phyloP scores from a whole-genome alignment of 2,888 invertebrate species.

The Meiosimyza platycephala region DNA sequence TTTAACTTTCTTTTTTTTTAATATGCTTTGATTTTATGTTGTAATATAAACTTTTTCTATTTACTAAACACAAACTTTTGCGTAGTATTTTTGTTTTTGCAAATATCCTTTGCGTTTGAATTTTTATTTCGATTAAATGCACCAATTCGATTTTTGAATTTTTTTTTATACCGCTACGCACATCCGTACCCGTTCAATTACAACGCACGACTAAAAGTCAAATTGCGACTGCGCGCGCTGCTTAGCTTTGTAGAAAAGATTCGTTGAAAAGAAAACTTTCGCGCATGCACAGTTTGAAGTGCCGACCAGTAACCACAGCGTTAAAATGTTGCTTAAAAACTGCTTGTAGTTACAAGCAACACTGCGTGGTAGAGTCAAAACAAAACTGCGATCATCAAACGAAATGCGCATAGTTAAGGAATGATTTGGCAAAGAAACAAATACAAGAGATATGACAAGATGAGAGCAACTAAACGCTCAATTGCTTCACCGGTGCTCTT shows the following conservation, averaged over 20 bases:
- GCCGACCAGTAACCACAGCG: slow-evolving; percentile 30
- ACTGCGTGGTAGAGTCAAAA: neutral
- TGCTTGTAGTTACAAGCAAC: slow-evolving; percentile 10
- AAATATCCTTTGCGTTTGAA: slow-evolving; percentile 15
- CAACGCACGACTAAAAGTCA: slow-evolving; percentile 38
- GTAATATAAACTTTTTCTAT: neutral
- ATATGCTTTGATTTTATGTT: slow-evolving; percentile 14
- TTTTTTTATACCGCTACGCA: slow-evolving; percentile 22
- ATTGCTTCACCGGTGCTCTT: too few species aligned
- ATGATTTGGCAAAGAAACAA: slow-evolving; percentile 5
- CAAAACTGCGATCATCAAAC: neutral
- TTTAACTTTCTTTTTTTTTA: slow-evolving; percentile 18
- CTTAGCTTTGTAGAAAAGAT: slow-evolving; percentile 5
- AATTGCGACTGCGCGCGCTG: neutral
- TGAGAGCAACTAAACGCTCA: too few species aligned
- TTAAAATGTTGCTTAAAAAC: slow-evolving; percentile 32
- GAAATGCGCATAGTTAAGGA: neutral
- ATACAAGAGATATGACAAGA: neutral
- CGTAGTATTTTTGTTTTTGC: neutral
- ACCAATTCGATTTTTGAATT: neutral
- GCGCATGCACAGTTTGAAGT: neutral
- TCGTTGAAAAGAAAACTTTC: neutral
- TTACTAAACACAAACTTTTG: neutral
- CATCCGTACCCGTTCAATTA: slow-evolving; percentile 39
- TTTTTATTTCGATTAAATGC: neutral